Conservation (phyloP, 1,140 invertebrate species). For the Scaptomyza pallida region DNA sequence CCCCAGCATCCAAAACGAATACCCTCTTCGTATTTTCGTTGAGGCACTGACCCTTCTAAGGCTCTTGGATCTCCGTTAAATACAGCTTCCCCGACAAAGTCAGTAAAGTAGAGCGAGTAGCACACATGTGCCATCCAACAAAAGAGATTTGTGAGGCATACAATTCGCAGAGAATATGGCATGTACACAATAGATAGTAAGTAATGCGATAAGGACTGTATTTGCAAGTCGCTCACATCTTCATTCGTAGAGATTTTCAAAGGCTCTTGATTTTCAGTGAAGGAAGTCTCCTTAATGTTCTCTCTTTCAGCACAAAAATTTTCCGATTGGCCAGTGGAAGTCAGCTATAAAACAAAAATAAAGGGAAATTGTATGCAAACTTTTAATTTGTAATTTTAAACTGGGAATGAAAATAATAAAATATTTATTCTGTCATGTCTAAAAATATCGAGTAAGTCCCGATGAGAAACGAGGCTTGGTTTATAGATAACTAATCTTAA, state of each 20-base stretch:
- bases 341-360: not conserved
- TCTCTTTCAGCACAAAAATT: not conserved
- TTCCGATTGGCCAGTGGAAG: not conserved
- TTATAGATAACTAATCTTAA: no score
- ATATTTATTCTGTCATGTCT: no score
- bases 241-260: constrained; percentile 3
- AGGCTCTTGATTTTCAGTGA: constrained; percentile 38
- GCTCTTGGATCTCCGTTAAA: constrained; percentile 95
- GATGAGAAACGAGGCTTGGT: no score
- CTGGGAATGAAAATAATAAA: not conserved
- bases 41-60: constrained; percentile 86
- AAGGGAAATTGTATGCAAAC: not conserved
- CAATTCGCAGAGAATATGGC: constrained; percentile 92
- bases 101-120: constrained; percentile 98
- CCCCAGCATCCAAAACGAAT: constrained; percentile 98
- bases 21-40: constrained; percentile 93
- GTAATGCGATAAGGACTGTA: constrained; percentile 89
- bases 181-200: constrained; percentile 94
- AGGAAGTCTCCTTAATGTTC: constrained; percentile 57
- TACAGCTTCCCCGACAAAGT: constrained; percentile 98
- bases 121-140: constrained; percentile 99
- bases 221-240: constrained; percentile 38
- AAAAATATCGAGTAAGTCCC: no score
- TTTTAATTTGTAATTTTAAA: not conserved
- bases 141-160: constrained; percentile 97